Evolutionary conservation across 2,888 invertebrate genomes (phyloP).

Genomic region (Drosophila barbarae): DNA sequence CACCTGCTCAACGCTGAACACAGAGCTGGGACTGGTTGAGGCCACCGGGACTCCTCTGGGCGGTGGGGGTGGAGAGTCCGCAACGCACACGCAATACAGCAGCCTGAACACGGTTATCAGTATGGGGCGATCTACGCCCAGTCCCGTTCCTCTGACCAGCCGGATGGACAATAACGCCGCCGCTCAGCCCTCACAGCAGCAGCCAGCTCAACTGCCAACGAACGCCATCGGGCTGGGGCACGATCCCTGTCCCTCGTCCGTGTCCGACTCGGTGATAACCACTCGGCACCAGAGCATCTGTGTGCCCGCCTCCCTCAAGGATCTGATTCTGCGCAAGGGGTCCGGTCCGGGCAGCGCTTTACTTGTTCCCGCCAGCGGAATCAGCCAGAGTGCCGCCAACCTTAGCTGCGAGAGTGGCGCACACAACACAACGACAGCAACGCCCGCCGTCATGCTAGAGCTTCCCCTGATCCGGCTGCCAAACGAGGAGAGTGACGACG

Average conservation of each 20-base stretch:
- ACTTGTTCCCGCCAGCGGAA: conserved; percentile 9
- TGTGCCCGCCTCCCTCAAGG: conserved; percentile 77
- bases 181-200: conserved; percentile 41
- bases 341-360: conserved; percentile 16
- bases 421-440: conserved; percentile 27
- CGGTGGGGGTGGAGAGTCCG: conserved; percentile 47
- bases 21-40: conserved; percentile 70
- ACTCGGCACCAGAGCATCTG: conserved; percentile 72
- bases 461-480: conserved; percentile 79
- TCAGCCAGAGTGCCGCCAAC: conserved; percentile 65
- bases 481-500: conserved; percentile 61
- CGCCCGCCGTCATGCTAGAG: conserved; percentile 78
- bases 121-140: conserved; percentile 65
- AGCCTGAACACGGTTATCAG: conserved; percentile 76
- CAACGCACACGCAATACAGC: conserved; percentile 73
- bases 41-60: conserved; percentile 23
- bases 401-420: conserved; percentile 45
- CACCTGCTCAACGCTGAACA: conserved; percentile 78
- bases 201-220: conserved; percentile 65
- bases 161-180: conserved; percentile 58
- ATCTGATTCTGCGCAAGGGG: conserved; percentile 73
- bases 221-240: conserved; percentile 58
- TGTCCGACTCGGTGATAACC: conserved; percentile 74
- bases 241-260: conserved; percentile 76
- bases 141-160: conserved; percentile 48